These are phyloP conservation scores for Nasonia oneida DNA, from an alignment of 2,888 invertebrate species.

Conservation along the genomic window DNA sequence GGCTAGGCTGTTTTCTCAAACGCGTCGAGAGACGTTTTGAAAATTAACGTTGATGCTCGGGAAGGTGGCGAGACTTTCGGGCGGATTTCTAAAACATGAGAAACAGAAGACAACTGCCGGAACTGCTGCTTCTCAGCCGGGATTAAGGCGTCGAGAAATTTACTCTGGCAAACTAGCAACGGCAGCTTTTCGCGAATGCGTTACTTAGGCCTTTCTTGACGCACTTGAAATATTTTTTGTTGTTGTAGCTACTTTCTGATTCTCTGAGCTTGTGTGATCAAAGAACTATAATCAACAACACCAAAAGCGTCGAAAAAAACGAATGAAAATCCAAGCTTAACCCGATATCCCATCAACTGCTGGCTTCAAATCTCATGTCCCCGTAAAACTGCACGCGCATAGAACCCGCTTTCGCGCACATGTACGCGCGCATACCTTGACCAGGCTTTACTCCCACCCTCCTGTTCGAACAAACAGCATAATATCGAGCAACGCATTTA, in stretches of 20 bases:
- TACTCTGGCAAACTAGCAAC: too few species aligned
- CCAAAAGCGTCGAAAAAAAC: too few species aligned
- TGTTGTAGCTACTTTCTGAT: neutral
- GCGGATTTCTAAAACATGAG: too few species aligned
- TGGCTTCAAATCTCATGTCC: neutral
- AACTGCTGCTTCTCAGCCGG: too few species aligned
- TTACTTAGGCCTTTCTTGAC: too few species aligned
- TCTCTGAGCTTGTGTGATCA: neutral
- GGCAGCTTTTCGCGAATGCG: too few species aligned
- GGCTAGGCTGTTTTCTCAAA: neutral
- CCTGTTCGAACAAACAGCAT: neutral
- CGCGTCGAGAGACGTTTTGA: neutral
- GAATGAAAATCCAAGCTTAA: too few species aligned
- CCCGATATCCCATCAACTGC: neutral
- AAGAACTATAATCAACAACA: too few species aligned
- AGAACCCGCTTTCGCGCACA: too few species aligned
- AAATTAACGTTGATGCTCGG: constrained; percentile 27
- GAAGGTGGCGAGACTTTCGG: neutral
- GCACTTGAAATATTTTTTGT: too few species aligned
- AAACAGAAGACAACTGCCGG: too few species aligned
- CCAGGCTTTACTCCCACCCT: neutral
- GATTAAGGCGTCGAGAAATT: too few species aligned
- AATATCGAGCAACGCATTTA: constrained; percentile 1
- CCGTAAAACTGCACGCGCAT: neutral
- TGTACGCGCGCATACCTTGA: neutral